Evolutionary conservation across 2,888 invertebrate species (phyloP).

Genomic region (Drosophila pseudotalamancana): DNA sequence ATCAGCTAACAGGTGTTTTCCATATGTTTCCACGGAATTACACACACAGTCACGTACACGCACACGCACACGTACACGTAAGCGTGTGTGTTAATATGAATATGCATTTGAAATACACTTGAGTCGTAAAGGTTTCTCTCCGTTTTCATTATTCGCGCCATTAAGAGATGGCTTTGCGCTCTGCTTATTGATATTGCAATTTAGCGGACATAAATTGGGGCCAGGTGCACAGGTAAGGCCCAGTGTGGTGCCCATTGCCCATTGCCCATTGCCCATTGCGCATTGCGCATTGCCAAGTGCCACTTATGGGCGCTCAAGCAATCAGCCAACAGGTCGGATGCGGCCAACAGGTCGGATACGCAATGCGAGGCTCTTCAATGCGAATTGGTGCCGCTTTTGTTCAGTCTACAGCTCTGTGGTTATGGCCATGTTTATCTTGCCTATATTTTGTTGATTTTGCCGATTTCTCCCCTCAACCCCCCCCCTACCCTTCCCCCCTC

Average conservation of each 20-base stretch:
- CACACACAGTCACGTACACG: neutral
- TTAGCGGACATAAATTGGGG: conserved; percentile 60
- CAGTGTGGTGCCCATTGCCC: no score
- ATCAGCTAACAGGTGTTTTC: conserved; percentile 40
- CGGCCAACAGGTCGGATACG: conserved; percentile 58
- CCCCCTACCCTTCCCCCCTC: neutral
- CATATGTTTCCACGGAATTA: conserved; percentile 1
- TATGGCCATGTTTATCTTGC: conserved; percentile 57
- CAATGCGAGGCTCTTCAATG: conserved; percentile 41
- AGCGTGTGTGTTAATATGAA: neutral
- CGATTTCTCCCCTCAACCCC: conserved; percentile 57
- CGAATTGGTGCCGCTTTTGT: conserved; percentile 41
- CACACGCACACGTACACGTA: neutral
- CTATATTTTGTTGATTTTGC: conserved; percentile 74
- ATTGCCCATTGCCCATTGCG: conserved; percentile 43
- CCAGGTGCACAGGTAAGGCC: conserved; percentile 13
- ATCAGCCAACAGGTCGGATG: conserved; percentile 11
- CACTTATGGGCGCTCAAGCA: conserved; percentile 27
- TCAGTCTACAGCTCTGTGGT: conserved; percentile 35
- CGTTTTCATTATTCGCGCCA: conserved; percentile 22
- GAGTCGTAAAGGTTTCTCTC: conserved; percentile 2
- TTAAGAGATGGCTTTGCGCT: conserved; percentile 17
- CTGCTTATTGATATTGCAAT: conserved; percentile 69
- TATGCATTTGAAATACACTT: conserved; percentile 18
- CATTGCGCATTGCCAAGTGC: conserved; percentile 35